Conservation (phyloP, 2,113 vertebrate species). For the Anas platyrhynchos region DNA sequence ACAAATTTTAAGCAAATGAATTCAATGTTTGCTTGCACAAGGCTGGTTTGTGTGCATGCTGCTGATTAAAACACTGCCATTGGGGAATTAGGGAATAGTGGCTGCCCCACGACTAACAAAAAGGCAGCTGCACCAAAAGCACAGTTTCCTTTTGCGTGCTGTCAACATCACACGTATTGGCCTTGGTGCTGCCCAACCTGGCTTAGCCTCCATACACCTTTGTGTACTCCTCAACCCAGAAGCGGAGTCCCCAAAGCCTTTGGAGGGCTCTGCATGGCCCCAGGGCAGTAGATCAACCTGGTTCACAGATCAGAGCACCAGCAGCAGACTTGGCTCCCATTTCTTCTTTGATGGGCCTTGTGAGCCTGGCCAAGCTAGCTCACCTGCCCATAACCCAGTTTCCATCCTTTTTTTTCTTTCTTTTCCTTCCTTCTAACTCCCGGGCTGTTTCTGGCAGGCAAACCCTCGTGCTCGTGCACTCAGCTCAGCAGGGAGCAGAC, state of each 20-base stretch:
- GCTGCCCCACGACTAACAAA: accelerated
- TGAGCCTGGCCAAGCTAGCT: background rate
- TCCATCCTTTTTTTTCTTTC: background rate
- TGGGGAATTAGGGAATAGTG: background rate
- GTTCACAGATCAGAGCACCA: background rate
- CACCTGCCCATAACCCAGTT: background rate
- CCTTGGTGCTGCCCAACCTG: background rate
- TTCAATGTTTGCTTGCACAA: background rate
- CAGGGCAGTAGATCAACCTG: background rate
- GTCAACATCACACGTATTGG: background rate
- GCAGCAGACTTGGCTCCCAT: background rate
- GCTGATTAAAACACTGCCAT: background rate
- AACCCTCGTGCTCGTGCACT: background rate
- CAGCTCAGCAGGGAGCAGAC: background rate
- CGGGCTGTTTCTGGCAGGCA: background rate
- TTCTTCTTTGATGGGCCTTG: background rate
- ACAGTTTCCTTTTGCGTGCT: background rate
- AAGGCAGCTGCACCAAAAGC: background rate
- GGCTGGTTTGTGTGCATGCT: background rate
- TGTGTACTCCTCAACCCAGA: background rate
- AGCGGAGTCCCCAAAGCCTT: background rate
- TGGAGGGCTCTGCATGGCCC: accelerated
- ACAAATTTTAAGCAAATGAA: background rate
- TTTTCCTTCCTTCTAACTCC: background rate
- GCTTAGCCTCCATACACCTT: too few relatives aligned